These are phyloP conservation scores for Eilema caniola DNA, from an alignment of 2,888 invertebrate genomes.

Conservation along the genomic window DNA sequence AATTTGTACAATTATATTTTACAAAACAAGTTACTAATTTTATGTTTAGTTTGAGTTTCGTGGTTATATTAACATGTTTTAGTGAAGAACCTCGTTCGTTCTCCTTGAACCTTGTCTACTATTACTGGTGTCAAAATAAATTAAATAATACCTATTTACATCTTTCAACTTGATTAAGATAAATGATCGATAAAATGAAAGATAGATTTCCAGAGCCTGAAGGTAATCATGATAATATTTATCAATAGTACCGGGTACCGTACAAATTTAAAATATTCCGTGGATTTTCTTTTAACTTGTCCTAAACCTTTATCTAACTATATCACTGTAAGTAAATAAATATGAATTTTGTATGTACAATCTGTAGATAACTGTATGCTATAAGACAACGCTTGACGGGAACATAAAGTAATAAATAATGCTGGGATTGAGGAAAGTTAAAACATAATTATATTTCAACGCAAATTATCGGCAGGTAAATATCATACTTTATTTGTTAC, in stretches of 20 bases:
- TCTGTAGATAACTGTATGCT: background rate
- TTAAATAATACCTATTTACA: background rate
- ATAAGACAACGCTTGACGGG: background rate
- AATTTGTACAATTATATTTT: background rate
- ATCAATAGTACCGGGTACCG: background rate
- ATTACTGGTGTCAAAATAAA: background rate
- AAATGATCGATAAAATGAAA: background rate
- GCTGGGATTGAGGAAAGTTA: background rate
- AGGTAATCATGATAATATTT: background rate
- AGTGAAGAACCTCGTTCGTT: background rate
- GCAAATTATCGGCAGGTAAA: conserved; percentile 1
- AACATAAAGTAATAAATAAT: background rate
- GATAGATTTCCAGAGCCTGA: background rate
- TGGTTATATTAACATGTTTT: background rate
- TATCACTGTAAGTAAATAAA: background rate
- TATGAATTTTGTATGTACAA: background rate
- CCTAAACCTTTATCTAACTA: background rate
- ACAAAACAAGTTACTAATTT: background rate
- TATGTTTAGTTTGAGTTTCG: background rate
- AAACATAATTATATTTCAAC: background rate
- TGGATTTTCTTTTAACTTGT: background rate
- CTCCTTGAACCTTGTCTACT: background rate
- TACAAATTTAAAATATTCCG: background rate
- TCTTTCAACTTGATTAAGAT: background rate
- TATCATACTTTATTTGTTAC: background rate